Percentiles rank a stretch among this genome's conserved stretches.
These are phyloP conservation scores for Disparrhopalites patrizii DNA, from an alignment of 2,888 invertebrate species.

Conservation along the genomic window DNA sequence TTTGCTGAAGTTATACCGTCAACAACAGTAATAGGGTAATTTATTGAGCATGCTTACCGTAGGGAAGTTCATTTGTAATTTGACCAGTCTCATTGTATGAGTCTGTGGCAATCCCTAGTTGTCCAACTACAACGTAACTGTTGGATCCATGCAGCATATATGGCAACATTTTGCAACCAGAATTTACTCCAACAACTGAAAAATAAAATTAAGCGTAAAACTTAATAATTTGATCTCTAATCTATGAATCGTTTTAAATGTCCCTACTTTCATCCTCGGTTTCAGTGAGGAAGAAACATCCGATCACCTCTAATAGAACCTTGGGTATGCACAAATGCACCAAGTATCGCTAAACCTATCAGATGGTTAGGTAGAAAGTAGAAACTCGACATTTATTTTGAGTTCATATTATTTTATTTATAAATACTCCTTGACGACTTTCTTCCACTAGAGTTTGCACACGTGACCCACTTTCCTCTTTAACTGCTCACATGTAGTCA, in stretches of 20 bases:
- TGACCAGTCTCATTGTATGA: conserved; percentile 49
- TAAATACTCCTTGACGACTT: too few relatives aligned
- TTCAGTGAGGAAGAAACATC: not conserved
- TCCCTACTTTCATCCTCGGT: not conserved
- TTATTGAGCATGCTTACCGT: conserved; percentile 39
- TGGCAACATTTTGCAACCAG: conserved; percentile 48
- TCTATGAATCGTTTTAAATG: not conserved
- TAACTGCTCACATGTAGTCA: too few relatives aligned
- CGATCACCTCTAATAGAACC: too few relatives aligned
- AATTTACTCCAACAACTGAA: conserved; percentile 49
- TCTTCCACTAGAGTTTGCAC: too few relatives aligned
- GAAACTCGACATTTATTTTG: too few relatives aligned
- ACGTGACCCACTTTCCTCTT: too few relatives aligned
- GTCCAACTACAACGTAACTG: conserved; percentile 48
- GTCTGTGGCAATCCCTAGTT: conserved; percentile 47
- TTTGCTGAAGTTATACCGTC: not conserved
- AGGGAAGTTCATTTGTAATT: conserved; percentile 45
- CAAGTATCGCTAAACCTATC: too few relatives aligned
- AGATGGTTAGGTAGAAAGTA: too few relatives aligned
- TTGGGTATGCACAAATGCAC: too few relatives aligned
- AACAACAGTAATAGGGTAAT: not conserved
- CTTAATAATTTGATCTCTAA: not conserved
- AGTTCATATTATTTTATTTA: too few relatives aligned
- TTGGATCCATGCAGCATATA: conserved; percentile 48
- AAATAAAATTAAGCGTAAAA: conserved; percentile 12